Percentiles rank a stretch among this genome's conserved stretches.
These are phyloP conservation scores for Urocitellus parryii DNA, from an alignment of 2,113 vertebrate genomes.

Conservation along the genomic window DNA sequence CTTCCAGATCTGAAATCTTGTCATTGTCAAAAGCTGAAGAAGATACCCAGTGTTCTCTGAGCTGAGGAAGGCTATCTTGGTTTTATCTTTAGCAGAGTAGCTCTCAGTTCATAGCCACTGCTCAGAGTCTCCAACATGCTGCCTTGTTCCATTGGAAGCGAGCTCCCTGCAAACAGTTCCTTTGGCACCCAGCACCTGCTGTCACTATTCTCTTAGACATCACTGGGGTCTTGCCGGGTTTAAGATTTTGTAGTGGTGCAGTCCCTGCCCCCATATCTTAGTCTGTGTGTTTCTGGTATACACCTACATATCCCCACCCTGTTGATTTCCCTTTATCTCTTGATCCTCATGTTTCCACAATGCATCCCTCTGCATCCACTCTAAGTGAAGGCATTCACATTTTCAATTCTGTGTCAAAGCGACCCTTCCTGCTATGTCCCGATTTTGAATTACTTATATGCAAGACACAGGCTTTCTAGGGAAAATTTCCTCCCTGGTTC, in stretches of 20 bases:
- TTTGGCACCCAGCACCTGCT: not conserved
- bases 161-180: not conserved
- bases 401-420: not conserved
- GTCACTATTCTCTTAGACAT: not conserved
- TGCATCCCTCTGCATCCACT: not conserved
- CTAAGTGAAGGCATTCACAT: fast-evolving
- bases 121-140: not conserved
- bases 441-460: not conserved
- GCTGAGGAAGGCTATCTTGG: not conserved
- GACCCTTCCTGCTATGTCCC: not conserved
- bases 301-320: not conserved
- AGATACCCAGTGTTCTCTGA: not conserved
- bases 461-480: not conserved
- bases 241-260: not conserved
- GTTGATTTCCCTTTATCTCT: not conserved
- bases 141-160: not conserved
- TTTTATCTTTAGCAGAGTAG: not conserved
- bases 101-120: not conserved
- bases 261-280: not conserved
- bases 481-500: not conserved
- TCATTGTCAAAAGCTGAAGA: not conserved
- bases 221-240: not conserved
- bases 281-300: not conserved
- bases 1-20: not conserved
- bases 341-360: not conserved